Percentiles rank a stretch among this genome's conserved stretches.
Conservation (phyloP, 2,888 invertebrate species). For the Dolichopus griseipennis region DNA sequence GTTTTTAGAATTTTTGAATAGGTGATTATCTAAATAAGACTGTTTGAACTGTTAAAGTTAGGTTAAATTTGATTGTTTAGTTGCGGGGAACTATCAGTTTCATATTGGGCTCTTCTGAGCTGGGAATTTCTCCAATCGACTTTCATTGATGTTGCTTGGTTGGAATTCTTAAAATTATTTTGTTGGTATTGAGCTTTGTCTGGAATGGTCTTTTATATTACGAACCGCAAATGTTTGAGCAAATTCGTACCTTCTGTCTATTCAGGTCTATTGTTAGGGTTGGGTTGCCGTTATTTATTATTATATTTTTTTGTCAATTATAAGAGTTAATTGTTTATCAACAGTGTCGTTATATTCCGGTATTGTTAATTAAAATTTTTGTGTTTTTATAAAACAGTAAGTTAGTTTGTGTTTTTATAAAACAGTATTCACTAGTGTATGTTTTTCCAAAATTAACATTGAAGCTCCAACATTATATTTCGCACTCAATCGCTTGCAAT, state of each 20-base stretch:
- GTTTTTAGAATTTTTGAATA: not conserved
- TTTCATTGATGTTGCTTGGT: not conserved
- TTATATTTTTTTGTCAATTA: constrained; percentile 21
- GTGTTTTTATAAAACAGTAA: no score
- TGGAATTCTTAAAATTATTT: not conserved
- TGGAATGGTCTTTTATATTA: not conserved
- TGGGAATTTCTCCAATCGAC: not conserved
- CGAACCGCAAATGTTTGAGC: not conserved
- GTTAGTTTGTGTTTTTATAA: no score
- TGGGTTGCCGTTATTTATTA: constrained; percentile 18
- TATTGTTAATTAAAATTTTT: no score
- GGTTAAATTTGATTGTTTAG: not conserved
- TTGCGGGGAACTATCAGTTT: no score
- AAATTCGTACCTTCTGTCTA: constrained; percentile 18
- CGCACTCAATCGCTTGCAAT: no score
- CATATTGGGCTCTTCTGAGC: not conserved
- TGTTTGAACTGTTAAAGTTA: not conserved
- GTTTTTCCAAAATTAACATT: no score
- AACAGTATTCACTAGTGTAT: no score
- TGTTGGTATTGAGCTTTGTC: no score
- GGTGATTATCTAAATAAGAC: no score
- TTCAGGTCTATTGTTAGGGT: constrained; percentile 16
- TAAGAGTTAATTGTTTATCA: constrained; percentile 19
- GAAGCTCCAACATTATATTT: no score
- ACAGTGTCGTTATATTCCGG: no score